Evolutionary conservation across 2,797 vertebrate genomes (phyloP).

Genomic region (Toxotes lorentzi): DNA sequence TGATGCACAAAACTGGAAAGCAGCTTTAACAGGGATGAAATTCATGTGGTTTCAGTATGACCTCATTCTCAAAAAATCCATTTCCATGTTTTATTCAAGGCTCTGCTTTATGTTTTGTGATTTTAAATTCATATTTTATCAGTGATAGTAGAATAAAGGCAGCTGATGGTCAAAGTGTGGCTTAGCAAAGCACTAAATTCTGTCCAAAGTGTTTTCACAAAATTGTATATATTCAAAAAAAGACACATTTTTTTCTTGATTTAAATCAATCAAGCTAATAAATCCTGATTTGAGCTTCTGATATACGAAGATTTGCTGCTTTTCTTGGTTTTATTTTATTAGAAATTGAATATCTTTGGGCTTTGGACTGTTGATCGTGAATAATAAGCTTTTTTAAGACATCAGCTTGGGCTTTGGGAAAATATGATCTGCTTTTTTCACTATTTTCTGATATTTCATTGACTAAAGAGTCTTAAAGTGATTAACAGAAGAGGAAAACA

Average conservation of each 20-base stretch:
- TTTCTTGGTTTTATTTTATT: too few relatives aligned
- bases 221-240: neutral
- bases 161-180: neutral
- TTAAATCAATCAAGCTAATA: neutral
- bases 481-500: neutral
- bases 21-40: neutral
- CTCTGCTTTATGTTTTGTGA: constrained; percentile 1
- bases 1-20: neutral
- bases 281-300: too few relatives aligned
- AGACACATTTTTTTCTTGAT: neutral
- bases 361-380: neutral
- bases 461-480: neutral
- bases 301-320: too few relatives aligned
- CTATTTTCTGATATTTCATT: neutral
- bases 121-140: constrained; percentile 21
- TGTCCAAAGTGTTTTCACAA: neutral
- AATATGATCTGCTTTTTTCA: neutral
- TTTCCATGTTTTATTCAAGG: constrained; percentile 42
- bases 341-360: too few relatives aligned
- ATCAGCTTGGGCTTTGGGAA: neutral
- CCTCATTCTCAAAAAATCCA: constrained; percentile 31
- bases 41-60: constrained; percentile 19
- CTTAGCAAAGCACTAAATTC: neutral
- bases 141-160: neutral
- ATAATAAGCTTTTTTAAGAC: too few relatives aligned